phyloP scores from a whole-genome alignment of 1,140 invertebrate genomes.

The Stegodyphus mimosarum region DNA sequence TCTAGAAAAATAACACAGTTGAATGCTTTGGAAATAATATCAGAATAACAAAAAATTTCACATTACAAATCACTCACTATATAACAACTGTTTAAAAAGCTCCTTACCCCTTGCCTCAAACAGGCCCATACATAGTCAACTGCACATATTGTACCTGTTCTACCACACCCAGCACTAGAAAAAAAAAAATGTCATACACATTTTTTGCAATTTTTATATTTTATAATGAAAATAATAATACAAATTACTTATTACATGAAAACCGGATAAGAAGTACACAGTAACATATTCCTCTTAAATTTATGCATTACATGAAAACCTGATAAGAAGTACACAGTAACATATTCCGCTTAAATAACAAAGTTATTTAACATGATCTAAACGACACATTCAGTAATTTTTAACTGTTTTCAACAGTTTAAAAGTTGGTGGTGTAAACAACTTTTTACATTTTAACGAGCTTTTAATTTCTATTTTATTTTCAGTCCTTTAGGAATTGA shows the following conservation, averaged over 20 bases:
- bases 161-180: conserved; percentile 75
- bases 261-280: no score
- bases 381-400: no score
- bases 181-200: not conserved
- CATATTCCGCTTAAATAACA: no score
- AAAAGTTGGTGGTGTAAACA: no score
- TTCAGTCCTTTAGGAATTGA: no score
- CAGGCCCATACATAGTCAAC: conserved; percentile 77
- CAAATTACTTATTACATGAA: not conserved
- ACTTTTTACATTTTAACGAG: no score
- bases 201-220: no score
- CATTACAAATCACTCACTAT: not conserved
- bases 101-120: conserved; percentile 72
- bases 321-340: no score
- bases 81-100: not conserved
- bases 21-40: not conserved
- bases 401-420: no score
- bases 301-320: not conserved
- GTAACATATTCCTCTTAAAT: no score
- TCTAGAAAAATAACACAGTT: conserved; percentile 66
- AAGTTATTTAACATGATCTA: no score
- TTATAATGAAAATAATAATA: not conserved
- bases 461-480: no score
- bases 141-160: conserved; percentile 78
- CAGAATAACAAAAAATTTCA: not conserved